Base-by-base conservation (phyloP, 2,888 invertebrate genomes). In the Ophion ventricosus region DNA sequence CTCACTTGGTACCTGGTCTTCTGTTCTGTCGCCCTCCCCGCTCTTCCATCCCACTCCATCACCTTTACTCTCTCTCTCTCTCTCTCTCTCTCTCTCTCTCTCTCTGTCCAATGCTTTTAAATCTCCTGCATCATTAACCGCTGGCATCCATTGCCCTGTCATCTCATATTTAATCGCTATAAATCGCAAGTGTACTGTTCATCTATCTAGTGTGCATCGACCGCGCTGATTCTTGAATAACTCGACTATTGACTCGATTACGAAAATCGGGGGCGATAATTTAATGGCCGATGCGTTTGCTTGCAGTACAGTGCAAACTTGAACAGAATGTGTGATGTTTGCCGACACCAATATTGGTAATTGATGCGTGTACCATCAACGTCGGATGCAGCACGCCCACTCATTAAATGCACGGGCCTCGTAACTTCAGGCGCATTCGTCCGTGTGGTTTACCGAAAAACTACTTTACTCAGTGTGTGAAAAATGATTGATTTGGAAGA, bases 361-460 rank as follows among this genome's bases (percentile, higher is more conserved):
- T 67, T 67, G 67, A 67, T 70, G 64, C 14, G 75, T 69, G 54
- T 69, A 26, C 63, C 49, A 49, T 64, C 64, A 20, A 75, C 75
- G 59, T 25, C 59, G 70, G 70, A 76, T 56, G 35, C 80, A 26
- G 63, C 69, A 64, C 49, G 49, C 49, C 49, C 49, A 49, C 14
- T 3, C 49, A 17, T 49, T 49, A 49, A 49, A 49, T 49, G 49
- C 49, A 49, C 49, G 17, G 14, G 1, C 14, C 17, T 49, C 17
- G 49, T 4, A 49, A 2, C 14, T 4, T 4, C 49, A 17, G 17
- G 14, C 49, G 17, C 17, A 49, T 11, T 14, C 49, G 49, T 17
- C 17, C 17, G 14, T 49, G 49, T 49, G 49, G 17, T 14, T 49
- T 2, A 1, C 17, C 17, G 49, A 4, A 17, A 49, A 49, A 17